Conservation (phyloP, 2,113 vertebrate species). For the Passer domesticus region DNA sequence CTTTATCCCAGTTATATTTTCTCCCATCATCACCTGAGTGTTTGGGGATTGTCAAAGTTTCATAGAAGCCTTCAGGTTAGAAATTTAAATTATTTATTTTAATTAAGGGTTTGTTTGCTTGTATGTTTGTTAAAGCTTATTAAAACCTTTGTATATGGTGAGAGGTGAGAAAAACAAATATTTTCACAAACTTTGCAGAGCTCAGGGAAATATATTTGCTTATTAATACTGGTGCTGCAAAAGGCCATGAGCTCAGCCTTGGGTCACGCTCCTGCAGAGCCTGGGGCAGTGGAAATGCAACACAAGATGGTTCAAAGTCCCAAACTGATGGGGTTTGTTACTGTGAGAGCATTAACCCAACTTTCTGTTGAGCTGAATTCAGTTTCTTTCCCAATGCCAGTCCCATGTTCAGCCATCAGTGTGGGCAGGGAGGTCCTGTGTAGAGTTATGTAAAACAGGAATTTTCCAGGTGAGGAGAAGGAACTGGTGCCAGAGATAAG, state of each 20-base stretch:
- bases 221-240: background rate
- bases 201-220: background rate
- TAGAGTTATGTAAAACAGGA: background rate
- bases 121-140: constrained; percentile 21
- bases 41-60: background rate
- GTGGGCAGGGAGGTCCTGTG: background rate
- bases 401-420: background rate
- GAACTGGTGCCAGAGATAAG: background rate
- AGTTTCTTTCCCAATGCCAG: background rate
- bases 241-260: background rate
- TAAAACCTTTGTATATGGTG: background rate
- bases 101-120: constrained; percentile 37
- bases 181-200: background rate
- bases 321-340: background rate
- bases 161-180: background rate
- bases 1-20: background rate
- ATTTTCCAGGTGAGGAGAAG: background rate
- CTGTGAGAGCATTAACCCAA: background rate
- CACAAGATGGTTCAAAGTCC: background rate
- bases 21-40: background rate
- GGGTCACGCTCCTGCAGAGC: background rate
- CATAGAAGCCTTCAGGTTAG: constrained; percentile 1
- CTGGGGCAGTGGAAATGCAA: background rate
- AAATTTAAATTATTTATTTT: background rate
- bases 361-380: background rate